These are phyloP conservation scores for Philantomba maxwellii DNA, from an alignment of 2,113 vertebrate genomes.

Conservation along the genomic window DNA sequence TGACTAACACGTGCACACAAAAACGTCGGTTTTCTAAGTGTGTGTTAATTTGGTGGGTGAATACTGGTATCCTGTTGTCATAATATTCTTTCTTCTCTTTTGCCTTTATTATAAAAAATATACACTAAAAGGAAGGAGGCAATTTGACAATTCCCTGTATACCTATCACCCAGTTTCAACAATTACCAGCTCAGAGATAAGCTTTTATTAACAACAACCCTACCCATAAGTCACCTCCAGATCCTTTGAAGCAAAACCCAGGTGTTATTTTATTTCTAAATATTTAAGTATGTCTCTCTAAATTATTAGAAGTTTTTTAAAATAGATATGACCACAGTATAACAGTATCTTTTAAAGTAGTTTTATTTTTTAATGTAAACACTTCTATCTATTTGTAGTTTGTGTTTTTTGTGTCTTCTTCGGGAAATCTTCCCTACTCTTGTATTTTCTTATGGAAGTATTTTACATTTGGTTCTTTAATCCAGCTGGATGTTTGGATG, in stretches of 20 bases:
- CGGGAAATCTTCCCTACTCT: neutral
- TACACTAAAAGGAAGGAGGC: neutral
- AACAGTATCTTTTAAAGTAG: neutral
- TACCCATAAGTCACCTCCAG: neutral
- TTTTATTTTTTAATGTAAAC: constrained; percentile 17
- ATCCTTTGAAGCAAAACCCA: neutral
- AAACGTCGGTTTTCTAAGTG: neutral
- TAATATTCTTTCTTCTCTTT: neutral
- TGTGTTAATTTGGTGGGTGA: neutral
- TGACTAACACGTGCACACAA: neutral
- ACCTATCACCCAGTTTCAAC: neutral
- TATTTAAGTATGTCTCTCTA: neutral
- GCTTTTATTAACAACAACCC: neutral
- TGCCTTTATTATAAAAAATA: neutral
- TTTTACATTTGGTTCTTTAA: neutral
- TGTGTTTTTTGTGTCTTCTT: neutral
- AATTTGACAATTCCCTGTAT: neutral
- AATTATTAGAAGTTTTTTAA: neutral
- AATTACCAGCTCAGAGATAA: neutral
- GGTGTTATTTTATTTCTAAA: neutral
- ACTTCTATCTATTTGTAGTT: neutral
- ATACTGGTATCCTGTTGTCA: neutral
- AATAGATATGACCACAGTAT: neutral
- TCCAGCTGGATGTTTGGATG: neutral
- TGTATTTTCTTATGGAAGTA: neutral